Conservation (phyloP, 2,888 invertebrate species). For the Papilio demoleus region DNA sequence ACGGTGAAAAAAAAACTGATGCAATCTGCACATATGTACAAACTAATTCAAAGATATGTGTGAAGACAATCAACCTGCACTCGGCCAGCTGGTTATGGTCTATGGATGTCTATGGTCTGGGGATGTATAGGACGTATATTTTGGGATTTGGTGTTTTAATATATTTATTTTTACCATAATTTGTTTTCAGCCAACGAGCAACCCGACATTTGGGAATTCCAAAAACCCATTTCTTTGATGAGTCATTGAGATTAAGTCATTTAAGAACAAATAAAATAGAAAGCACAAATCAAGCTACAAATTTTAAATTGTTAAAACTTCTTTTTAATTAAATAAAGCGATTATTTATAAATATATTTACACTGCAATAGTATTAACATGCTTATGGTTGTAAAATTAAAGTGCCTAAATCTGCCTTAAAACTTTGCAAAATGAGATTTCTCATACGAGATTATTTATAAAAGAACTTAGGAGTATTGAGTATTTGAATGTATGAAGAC, state of each 20-base stretch:
- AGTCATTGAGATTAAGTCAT: constrained; percentile 51
- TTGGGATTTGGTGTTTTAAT: neutral
- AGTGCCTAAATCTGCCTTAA: constrained; percentile 77
- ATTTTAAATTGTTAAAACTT: constrained; percentile 61
- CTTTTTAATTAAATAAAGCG: constrained; percentile 52
- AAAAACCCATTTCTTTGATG: constrained; percentile 80
- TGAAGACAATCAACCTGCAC: too few relatives aligned
- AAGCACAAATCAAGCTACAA: constrained; percentile 79
- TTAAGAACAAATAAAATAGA: constrained; percentile 67
- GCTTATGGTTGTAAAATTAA: constrained; percentile 59
- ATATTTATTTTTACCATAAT: neutral
- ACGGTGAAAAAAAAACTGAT: too few relatives aligned
- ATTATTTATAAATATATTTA: constrained; percentile 58
- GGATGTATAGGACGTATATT: too few relatives aligned
- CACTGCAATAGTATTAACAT: constrained; percentile 61
- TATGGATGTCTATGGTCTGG: too few relatives aligned
- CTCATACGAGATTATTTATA: constrained; percentile 50
- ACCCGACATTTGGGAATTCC: constrained; percentile 70
- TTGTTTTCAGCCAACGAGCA: constrained; percentile 66
- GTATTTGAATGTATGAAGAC: constrained; percentile 43
- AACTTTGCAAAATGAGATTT: constrained; percentile 52
- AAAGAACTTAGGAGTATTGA: constrained; percentile 44
- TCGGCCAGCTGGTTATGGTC: too few relatives aligned
- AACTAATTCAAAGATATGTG: too few relatives aligned
- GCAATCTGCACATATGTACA: too few relatives aligned